Base-by-base conservation (phyloP, 2,888 invertebrate genomes). In the Leptinotarsa peninsularis region DNA sequence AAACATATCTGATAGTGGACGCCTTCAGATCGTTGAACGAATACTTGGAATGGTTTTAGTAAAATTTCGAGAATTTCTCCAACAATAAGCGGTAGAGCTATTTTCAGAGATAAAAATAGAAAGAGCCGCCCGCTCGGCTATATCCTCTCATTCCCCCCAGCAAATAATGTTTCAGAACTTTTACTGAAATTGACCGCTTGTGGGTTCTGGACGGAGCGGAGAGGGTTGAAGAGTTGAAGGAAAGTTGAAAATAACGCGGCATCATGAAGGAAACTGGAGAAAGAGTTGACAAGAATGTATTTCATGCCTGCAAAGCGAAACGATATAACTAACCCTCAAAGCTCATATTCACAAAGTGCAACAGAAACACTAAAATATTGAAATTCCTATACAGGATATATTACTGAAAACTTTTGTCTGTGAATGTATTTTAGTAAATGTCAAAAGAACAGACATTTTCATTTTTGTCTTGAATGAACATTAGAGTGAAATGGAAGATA, bases 161-260 rank as follows among this genome's bases (percentile, higher is more conserved):
- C 82, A 81, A 84, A 84, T 84, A 85, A 85, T 84, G 84, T 83
- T 84, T 81, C 81, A 73, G 80, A 85, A 86, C 84, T 85, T 86
- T 85, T 84, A 82, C 84, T 82, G 84, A 81, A 85, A 84, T 84
- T 85, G 86, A 85, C 85, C 86, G 84, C 83, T 83, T 84, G 86
- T 81, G 86, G 86, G 85, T 73, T 60, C 71, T 79, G 80, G 78
- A 81, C 82, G 82, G 82, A 83, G 71, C 73, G 63, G 43, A 63
- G 63, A 63, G 77, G 74, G 74, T 71, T 70, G 50, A 78, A 76
- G 73, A 78, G 58, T 72, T 33, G 73, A 73, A 76, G 79, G 76
- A 73, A 80, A 76, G 71, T 73, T 74, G 67, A 73, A 76, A 74
- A 79, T 70, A 52, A 75, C 50, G 60, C 63, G 18, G 66, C 58